Percentiles rank a stretch among this genome's conserved stretches.
Evolutionary conservation across 2,888 invertebrate genomes (phyloP).

Genomic region (Sesia apiformis): DNA sequence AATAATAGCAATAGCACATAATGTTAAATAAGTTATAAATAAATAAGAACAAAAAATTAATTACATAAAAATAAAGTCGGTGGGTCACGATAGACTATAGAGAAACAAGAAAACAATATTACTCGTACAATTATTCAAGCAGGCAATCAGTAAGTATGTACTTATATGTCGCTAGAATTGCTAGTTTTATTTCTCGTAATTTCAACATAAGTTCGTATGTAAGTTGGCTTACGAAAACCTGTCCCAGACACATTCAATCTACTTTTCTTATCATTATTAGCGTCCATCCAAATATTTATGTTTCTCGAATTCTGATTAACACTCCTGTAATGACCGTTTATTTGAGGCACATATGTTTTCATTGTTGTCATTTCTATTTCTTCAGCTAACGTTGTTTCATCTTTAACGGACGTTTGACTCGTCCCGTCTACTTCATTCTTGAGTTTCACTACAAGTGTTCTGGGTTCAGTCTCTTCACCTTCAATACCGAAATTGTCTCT

Average conservation of each 20-base stretch:
- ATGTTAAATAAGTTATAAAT: not conserved
- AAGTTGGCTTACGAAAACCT: constrained; percentile 28
- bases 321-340: constrained; percentile 59
- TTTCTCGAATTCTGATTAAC: constrained; percentile 32
- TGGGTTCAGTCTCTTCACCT: constrained; percentile 13
- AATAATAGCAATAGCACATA: not conserved
- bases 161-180: constrained; percentile 6
- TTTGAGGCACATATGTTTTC: constrained; percentile 50
- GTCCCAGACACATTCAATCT: constrained; percentile 39
- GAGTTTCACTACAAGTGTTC: constrained; percentile 34
- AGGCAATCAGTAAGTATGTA: no score
- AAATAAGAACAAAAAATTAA: not conserved
- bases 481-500: constrained; percentile 4
- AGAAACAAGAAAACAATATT: not conserved
- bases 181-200: constrained; percentile 45
- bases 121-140: not conserved
- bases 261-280: constrained; percentile 37
- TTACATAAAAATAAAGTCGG: constrained; percentile 8
- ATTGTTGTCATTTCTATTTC: constrained; percentile 18
- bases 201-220: constrained; percentile 50
- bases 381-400: constrained; percentile 1
- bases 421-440: constrained; percentile 31
- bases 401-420: constrained; percentile 5
- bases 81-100: constrained; percentile 11
- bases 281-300: constrained; percentile 27